Evolutionary conservation across 2,888 invertebrate species (phyloP).

Genomic region (Tetrapedia diversipes): DNA sequence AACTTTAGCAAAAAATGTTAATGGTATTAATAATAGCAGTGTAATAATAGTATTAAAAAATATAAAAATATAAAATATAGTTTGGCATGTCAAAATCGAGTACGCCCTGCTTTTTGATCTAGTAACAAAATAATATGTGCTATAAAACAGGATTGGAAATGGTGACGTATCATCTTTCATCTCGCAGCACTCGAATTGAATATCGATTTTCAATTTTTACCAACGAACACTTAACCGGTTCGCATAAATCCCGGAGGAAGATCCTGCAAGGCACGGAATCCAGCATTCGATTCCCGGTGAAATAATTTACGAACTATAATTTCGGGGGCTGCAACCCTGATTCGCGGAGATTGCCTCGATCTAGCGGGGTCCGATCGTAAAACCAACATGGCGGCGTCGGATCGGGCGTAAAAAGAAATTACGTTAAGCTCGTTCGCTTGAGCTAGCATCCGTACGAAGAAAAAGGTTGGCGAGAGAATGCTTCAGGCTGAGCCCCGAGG

Average conservation of each 20-base stretch:
- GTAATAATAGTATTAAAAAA: no score
- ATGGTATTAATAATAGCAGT: no score
- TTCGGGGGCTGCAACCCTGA: neutral
- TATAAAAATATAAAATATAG: no score
- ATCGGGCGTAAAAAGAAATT: conserved; percentile 15
- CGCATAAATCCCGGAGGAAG: conserved; percentile 8
- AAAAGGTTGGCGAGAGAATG: neutral
- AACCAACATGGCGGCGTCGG: neutral
- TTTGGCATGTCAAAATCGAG: no score
- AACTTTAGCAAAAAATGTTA: no score
- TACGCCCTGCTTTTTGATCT: no score
- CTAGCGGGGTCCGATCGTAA: neutral
- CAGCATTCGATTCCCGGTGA: conserved; percentile 9
- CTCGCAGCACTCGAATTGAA: conserved; percentile 35
- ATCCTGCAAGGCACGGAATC: conserved; percentile 1
- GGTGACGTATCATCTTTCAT: no score
- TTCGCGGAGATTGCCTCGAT: conserved; percentile 1
- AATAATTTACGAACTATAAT: conserved; percentile 31
- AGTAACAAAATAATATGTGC: no score
- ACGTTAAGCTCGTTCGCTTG: neutral
- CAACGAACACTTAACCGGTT: no score
- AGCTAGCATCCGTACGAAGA: neutral
- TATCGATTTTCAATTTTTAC: conserved; percentile 53
- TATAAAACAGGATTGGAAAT: no score
- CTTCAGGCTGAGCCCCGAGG: no score